Percentiles rank a stretch among this genome's conserved stretches.
phyloP scores from a whole-genome alignment of 2,113 vertebrate species.

The Apodemus speciosus region DNA sequence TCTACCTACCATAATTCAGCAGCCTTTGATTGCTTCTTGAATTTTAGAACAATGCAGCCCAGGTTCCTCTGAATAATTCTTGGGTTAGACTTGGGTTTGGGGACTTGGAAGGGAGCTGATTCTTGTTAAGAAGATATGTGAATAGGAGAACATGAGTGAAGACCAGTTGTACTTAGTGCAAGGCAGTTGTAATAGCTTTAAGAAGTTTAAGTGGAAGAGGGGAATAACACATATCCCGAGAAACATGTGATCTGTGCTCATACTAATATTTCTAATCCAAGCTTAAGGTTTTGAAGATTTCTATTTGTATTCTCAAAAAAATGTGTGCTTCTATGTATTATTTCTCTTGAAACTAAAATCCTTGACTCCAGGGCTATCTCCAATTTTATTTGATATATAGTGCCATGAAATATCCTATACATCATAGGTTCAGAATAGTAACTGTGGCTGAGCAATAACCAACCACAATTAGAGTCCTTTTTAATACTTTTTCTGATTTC shows the following conservation, averaged over 20 bases:
- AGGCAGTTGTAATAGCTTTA: background rate
- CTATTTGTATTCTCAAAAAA: background rate
- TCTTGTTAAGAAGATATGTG: background rate
- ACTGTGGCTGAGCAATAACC: background rate
- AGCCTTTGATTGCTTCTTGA: background rate
- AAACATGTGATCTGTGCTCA: background rate
- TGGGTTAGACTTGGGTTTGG: background rate
- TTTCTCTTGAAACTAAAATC: constrained; percentile 36
- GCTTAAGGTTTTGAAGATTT: background rate
- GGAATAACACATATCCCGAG: background rate
- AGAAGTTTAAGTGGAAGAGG: background rate
- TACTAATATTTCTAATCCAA: background rate
- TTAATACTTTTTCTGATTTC: constrained; percentile 8
- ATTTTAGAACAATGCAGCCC: background rate
- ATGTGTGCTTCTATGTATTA: background rate
- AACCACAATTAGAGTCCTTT: background rate
- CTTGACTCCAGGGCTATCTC: background rate
- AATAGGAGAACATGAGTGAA: background rate
- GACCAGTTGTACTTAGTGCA: background rate
- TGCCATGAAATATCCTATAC: background rate
- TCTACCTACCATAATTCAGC: background rate
- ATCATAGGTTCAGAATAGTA: constrained; percentile 10
- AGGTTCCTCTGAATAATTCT: background rate
- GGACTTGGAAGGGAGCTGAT: background rate
- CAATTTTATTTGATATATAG: background rate